phyloP scores from a whole-genome alignment of 2,797 vertebrate species.

The Diplodus sargus region DNA sequence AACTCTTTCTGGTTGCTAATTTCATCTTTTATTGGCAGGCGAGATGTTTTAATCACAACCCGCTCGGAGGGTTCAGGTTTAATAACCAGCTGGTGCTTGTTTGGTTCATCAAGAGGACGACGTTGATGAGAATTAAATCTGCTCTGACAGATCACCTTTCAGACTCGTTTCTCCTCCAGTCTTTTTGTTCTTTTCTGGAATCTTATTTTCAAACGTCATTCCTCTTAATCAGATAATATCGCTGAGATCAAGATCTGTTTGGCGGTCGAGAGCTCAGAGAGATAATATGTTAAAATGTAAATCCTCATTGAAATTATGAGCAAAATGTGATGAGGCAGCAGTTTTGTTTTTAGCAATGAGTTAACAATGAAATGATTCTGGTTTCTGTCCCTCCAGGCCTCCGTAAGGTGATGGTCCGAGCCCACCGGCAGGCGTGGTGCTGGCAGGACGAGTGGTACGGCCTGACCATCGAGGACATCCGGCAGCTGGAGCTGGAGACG shows the following conservation, averaged over 20 bases:
- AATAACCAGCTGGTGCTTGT: constrained; percentile 34
- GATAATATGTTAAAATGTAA: no score
- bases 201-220: background rate
- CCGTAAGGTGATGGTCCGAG: constrained; percentile 97
- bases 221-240: background rate
- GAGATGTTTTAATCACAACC: constrained; percentile 9
- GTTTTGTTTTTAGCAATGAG: no score
- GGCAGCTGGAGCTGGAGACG: constrained; percentile 95
- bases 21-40: constrained; percentile 14
- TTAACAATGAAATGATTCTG: no score
- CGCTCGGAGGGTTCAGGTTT: constrained; percentile 11
- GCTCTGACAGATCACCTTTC: background rate
- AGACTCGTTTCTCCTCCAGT: background rate
- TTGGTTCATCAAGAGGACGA: constrained; percentile 6
- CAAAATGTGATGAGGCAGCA: no score
- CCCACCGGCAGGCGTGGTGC: constrained; percentile 98
- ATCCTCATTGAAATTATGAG: no score
- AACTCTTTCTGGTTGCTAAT: constrained; percentile 26
- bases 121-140: background rate
- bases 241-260: no score
- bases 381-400: constrained; percentile 82
- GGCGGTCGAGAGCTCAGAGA: no score
- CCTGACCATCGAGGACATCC: constrained; percentile 96
- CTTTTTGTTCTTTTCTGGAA: background rate
- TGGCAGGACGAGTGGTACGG: constrained; percentile 99